A percentile compares a stretch with the other conserved stretches of the same genome.
phyloP scores from a whole-genome alignment of 2,888 invertebrate species.

The Entomobrya multifasciata region DNA sequence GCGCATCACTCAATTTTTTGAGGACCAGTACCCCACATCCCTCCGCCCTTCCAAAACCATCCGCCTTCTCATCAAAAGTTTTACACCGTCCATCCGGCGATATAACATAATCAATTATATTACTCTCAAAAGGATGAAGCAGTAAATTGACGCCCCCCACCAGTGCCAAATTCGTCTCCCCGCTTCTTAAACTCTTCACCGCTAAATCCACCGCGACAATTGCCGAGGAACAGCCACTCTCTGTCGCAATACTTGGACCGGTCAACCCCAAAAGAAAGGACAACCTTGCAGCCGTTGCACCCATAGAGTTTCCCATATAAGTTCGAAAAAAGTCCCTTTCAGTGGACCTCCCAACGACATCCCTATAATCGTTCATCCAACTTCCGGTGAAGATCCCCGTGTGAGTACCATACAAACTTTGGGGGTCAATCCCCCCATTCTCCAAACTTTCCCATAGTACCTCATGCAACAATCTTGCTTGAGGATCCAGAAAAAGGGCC shows the following conservation, averaged over 20 bases:
- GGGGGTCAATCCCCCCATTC: background rate
- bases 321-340: background rate
- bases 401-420: background rate
- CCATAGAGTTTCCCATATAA: constrained; percentile 25
- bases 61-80: no score
- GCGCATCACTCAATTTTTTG: no score
- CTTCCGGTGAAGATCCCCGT: constrained; percentile 25
- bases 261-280: constrained; percentile 22
- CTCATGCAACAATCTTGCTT: constrained; percentile 9
- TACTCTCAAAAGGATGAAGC: constrained; percentile 34
- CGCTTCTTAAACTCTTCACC: constrained; percentile 59
- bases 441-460: constrained; percentile 20
- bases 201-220: constrained; percentile 70
- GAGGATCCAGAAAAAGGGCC: constrained; percentile 20
- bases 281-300: constrained; percentile 29
- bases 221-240: constrained; percentile 72
- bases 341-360: background rate
- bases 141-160: constrained; percentile 71
- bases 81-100: no score
- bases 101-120: no score
- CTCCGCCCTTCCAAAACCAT: no score
- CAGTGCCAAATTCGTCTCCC: constrained; percentile 63
- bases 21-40: no score
- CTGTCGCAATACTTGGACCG: constrained; percentile 64
- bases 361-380: constrained; percentile 44